Conservation (phyloP, 2,113 vertebrate genomes). For the Pelecanus crispus region DNA sequence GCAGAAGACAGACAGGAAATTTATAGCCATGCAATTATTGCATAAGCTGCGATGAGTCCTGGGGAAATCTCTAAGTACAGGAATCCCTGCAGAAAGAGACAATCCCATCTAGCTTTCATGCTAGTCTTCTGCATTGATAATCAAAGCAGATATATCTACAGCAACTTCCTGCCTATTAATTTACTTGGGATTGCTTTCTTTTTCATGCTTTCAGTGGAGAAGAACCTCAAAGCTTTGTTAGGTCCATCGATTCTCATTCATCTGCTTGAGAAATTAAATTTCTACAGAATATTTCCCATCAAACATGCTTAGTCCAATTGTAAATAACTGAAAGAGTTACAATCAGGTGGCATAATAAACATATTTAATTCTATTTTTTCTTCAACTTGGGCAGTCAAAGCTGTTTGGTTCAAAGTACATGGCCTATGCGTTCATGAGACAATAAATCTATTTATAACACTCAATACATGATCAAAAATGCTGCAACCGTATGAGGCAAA, state of each 20-base stretch:
- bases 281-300: background rate
- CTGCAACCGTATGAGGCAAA: background rate
- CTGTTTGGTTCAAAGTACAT: background rate
- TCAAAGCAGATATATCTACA: background rate
- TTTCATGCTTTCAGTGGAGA: background rate
- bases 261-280: background rate
- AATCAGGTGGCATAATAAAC: background rate
- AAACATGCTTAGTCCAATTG: background rate
- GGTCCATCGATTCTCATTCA: background rate
- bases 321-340: background rate
- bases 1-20: slow-evolving; percentile 6
- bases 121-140: background rate
- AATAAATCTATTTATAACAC: background rate
- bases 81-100: background rate
- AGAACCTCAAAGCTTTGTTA: background rate
- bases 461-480: background rate
- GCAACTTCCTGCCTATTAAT: background rate
- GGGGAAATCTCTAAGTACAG: background rate
- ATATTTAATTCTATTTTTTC: background rate
- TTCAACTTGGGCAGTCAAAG: background rate
- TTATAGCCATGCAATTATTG: slow-evolving; percentile 25
- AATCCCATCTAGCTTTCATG: background rate
- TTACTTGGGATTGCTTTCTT: background rate
- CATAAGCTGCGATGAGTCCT: background rate
- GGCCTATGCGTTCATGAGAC: background rate